Percentiles rank a stretch among this genome's conserved stretches.
phyloP scores from a whole-genome alignment of 2,888 invertebrate genomes.

The Cistogaster globosa region DNA sequence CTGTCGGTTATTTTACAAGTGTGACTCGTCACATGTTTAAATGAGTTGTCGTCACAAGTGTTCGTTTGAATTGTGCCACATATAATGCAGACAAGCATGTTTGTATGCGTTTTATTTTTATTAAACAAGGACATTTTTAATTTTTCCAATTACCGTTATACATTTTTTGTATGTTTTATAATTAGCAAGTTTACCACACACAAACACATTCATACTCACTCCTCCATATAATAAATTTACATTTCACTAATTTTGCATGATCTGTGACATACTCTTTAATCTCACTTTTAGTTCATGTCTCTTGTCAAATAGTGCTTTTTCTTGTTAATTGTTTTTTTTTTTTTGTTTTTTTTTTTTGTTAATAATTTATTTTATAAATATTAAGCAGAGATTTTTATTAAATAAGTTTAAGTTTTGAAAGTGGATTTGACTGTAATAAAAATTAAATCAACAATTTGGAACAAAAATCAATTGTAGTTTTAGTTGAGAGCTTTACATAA shows the following conservation, averaged over 20 bases:
- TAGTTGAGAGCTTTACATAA: too few relatives aligned
- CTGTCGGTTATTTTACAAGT: constrained; percentile 39
- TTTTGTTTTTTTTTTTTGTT: too few relatives aligned
- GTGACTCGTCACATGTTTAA: constrained; percentile 43
- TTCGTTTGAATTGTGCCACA: constrained; percentile 49
- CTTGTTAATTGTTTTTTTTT: not conserved
- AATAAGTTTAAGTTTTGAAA: too few relatives aligned
- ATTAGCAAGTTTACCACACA: constrained; percentile 9
- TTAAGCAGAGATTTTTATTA: too few relatives aligned
- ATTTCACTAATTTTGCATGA: constrained; percentile 28
- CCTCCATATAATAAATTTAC: not conserved
- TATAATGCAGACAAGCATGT: constrained; percentile 15
- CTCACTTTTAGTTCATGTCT: constrained; percentile 2
- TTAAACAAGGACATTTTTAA: constrained; percentile 25
- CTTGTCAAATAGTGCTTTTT: not conserved
- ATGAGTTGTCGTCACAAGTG: constrained; percentile 21
- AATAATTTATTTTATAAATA: too few relatives aligned
- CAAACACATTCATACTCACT: not conserved
- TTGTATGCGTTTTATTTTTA: not conserved
- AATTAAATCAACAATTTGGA: too few relatives aligned
- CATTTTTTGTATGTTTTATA: constrained; percentile 6
- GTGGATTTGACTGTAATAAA: too few relatives aligned
- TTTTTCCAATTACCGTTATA: constrained; percentile 21
- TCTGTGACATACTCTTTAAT: constrained; percentile 17
- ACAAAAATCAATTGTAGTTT: too few relatives aligned